Evolutionary conservation across 2,888 invertebrate genomes (phyloP).

Genomic region (Brenthis hecate): DNA sequence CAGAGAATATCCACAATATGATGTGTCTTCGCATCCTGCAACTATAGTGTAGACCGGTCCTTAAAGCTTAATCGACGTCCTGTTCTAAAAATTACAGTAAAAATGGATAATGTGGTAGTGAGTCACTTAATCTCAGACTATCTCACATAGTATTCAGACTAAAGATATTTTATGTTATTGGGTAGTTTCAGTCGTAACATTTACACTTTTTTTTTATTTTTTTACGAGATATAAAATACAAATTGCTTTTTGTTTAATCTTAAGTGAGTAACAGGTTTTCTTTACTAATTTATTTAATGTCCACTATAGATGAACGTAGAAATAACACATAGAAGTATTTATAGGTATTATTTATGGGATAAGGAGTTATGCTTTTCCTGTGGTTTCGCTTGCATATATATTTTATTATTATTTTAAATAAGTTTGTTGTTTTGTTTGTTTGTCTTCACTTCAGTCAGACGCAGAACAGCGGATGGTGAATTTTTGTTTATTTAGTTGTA

Average conservation of each 20-base stretch:
- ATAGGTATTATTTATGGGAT: slow-evolving; percentile 9
- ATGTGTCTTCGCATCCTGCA: too few relatives aligned
- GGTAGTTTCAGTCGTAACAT: slow-evolving; percentile 8
- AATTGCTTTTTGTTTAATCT: slow-evolving; percentile 17
- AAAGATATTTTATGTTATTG: slow-evolving; percentile 8
- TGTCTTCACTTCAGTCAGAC: background rate
- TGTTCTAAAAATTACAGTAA: too few relatives aligned
- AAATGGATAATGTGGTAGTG: too few relatives aligned
- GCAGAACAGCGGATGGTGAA: background rate
- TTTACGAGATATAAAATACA: slow-evolving; percentile 17
- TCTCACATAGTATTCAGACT: background rate
- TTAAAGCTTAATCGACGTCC: too few relatives aligned
- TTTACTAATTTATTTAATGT: slow-evolving; percentile 10
- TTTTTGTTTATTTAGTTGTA: too few relatives aligned
- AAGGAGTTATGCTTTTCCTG: background rate
- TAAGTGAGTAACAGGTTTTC: slow-evolving; percentile 12
- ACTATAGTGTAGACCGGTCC: too few relatives aligned
- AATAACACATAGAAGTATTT: slow-evolving; percentile 10
- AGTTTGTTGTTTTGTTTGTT: background rate
- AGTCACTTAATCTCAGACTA: background rate
- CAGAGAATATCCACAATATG: too few relatives aligned
- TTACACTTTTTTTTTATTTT: slow-evolving; percentile 12
- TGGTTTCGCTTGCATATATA: background rate
- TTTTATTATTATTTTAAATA: background rate
- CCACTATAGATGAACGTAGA: slow-evolving; percentile 5